phyloP scores from a whole-genome alignment of 2,113 vertebrate species.

The Chaetodon auriga region DNA sequence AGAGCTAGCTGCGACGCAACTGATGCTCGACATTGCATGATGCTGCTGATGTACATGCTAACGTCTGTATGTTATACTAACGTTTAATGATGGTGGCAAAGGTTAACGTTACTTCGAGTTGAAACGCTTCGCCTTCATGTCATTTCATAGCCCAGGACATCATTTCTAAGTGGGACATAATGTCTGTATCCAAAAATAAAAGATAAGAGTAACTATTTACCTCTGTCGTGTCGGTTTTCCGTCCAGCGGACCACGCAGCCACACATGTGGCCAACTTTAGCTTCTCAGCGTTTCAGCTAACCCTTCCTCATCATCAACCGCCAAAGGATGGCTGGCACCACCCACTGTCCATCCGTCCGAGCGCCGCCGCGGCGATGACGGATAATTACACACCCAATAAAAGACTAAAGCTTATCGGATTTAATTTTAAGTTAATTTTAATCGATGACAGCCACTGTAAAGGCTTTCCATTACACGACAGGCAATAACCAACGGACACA shows the following conservation, averaged over 20 bases:
- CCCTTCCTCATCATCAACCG: neutral
- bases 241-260: neutral
- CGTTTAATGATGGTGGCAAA: neutral
- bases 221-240: neutral
- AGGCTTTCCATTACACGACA: too few species aligned
- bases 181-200: neutral
- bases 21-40: neutral
- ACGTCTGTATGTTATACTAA: neutral
- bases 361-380: neutral
- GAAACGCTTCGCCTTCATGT: neutral
- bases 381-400: neutral
- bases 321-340: neutral
- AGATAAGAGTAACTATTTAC: neutral
- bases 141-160: neutral
- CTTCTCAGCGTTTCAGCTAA: neutral
- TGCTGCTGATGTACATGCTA: conserved; percentile 26
- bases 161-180: neutral
- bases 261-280: conserved; percentile 6
- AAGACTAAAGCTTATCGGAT: too few species aligned
- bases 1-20: neutral
- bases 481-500: neutral
- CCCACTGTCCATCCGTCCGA: neutral
- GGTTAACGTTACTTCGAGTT: neutral
- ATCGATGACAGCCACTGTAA: too few species aligned
- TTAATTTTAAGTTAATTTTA: too few species aligned